phyloP scores from a whole-genome alignment of 2,888 invertebrate species.

The Himalopsyche japonica region DNA sequence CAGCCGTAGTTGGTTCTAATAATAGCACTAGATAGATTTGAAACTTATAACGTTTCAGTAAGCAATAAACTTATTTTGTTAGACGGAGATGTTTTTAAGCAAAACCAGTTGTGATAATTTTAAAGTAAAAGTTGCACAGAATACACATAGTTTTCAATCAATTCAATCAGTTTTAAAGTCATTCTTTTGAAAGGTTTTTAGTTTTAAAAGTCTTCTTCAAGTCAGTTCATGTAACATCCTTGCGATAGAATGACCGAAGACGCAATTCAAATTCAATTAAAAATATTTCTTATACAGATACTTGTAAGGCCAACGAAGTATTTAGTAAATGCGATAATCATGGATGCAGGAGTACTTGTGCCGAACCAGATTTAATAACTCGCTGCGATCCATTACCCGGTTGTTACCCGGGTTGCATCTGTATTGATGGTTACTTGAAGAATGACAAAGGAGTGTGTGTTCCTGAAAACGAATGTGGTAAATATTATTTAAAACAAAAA shows the following conservation, averaged over 20 bases:
- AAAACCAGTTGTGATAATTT: too few species aligned
- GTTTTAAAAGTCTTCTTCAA: too few species aligned
- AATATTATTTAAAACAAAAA: not conserved
- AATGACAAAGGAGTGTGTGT: slow-evolving; percentile 27
- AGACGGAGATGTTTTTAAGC: too few species aligned
- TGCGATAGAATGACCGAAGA: too few species aligned
- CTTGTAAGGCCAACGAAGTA: slow-evolving; percentile 15
- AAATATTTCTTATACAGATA: not conserved
- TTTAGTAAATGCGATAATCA: slow-evolving; percentile 30
- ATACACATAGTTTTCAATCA: too few species aligned
- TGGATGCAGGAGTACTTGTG: slow-evolving; percentile 33
- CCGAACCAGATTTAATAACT: slow-evolving; percentile 19
- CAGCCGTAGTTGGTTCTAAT: too few species aligned
- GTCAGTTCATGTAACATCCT: too few species aligned
- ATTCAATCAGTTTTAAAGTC: too few species aligned
- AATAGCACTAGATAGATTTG: too few species aligned
- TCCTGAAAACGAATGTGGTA: slow-evolving; percentile 23
- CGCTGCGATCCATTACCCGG: slow-evolving; percentile 18
- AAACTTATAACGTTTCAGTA: too few species aligned
- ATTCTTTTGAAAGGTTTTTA: too few species aligned
- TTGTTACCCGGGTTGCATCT: slow-evolving; percentile 34
- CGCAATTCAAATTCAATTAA: not conserved
- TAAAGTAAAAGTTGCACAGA: not conserved
- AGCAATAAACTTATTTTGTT: too few species aligned
- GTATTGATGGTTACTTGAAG: slow-evolving; percentile 20